Percentiles rank a stretch among this genome's conserved stretches.
Conservation (phyloP, 2,888 invertebrate genomes). For the Glaucopsyche alexis region DNA sequence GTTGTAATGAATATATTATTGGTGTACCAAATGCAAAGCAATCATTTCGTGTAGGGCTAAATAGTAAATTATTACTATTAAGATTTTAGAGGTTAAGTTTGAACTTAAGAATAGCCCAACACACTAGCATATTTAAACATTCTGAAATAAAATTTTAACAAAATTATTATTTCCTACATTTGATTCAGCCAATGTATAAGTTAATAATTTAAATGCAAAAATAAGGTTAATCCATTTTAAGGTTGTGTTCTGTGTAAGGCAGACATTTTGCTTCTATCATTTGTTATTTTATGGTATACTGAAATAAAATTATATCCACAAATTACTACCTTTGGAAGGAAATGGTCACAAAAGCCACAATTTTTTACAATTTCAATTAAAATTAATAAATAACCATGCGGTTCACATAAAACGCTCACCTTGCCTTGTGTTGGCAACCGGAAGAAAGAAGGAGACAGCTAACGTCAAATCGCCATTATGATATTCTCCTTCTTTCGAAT, state of each 20-base stretch:
- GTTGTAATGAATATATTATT: background rate
- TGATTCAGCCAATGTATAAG: background rate
- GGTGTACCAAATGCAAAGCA: background rate
- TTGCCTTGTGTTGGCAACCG: conserved; percentile 73
- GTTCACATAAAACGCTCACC: conserved; percentile 61
- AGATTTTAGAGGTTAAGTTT: conserved; percentile 23
- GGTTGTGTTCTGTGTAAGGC: background rate
- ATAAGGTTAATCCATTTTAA: background rate
- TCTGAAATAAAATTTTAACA: background rate
- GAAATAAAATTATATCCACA: background rate
- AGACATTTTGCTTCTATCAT: background rate
- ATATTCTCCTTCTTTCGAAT: conserved; percentile 11
- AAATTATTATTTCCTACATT: background rate
- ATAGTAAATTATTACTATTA: no score
- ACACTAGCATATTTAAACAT: background rate
- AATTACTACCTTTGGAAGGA: background rate
- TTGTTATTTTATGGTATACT: background rate
- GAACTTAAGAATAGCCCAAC: background rate
- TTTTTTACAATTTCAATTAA: conserved; percentile 39
- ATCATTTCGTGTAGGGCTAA: background rate
- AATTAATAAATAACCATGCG: conserved; percentile 61
- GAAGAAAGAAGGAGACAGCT: conserved; percentile 63
- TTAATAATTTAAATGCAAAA: background rate
- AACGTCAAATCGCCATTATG: conserved; percentile 23
- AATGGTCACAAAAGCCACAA: conserved; percentile 36